phyloP scores from a whole-genome alignment of 2,888 invertebrate species.

The Brenthis ino region DNA sequence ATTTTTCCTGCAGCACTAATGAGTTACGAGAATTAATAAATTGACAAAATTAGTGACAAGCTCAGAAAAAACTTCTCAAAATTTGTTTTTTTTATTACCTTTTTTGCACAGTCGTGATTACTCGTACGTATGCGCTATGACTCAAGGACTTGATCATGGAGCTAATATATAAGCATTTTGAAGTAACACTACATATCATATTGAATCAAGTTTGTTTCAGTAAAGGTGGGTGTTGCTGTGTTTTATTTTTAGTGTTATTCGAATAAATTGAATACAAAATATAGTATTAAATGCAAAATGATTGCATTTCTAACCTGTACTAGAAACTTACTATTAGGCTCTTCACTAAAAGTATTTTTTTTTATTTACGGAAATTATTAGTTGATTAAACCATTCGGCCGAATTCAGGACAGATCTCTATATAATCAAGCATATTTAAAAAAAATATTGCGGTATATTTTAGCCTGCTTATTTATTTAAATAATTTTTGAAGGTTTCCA shows the following conservation, averaged over 20 bases:
- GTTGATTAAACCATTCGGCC: no score
- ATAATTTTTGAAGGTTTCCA: no score
- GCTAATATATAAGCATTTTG: not conserved
- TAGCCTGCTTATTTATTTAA: no score
- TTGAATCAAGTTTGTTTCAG: conserved; percentile 1
- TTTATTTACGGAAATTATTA: no score
- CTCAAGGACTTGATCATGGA: conserved; percentile 6
- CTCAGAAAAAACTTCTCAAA: not conserved
- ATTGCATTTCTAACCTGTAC: no score
- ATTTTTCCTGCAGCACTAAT: no score
- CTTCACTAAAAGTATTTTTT: no score
- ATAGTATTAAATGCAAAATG: no score
- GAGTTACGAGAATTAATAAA: not conserved
- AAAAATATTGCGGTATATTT: no score
- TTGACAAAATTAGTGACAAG: not conserved
- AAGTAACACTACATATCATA: not conserved
- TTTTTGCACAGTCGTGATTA: conserved; percentile 5
- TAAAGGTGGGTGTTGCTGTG: not conserved
- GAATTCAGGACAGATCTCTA: no score
- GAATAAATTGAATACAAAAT: not conserved
- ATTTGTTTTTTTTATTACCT: conserved; percentile 1
- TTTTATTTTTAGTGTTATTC: not conserved
- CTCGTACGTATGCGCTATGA: not conserved
- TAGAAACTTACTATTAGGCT: no score
- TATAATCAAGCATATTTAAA: no score